Evolutionary conservation across 1,140 invertebrate species (phyloP).

Genomic region (Argopecten irradians): DNA sequence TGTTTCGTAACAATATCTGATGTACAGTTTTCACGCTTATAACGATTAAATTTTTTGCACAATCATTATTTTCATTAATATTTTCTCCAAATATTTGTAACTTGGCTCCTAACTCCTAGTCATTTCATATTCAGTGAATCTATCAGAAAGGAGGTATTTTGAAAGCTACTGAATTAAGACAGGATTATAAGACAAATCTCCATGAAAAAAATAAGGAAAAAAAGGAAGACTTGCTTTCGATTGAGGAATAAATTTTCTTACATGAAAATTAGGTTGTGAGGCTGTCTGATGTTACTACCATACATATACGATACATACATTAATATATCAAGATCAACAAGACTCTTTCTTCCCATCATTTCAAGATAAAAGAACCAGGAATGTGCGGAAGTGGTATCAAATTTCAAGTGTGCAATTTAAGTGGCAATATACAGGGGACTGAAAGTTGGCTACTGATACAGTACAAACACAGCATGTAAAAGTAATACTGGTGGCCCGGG

Average conservation of each 20-base stretch:
- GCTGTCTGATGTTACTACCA: too few species aligned
- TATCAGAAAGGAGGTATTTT: too few species aligned
- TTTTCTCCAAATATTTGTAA: background rate
- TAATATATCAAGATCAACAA: background rate
- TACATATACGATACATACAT: too few species aligned
- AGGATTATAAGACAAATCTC: too few species aligned
- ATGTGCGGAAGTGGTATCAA: background rate
- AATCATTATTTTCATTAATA: background rate
- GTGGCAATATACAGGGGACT: background rate
- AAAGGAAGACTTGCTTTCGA: too few species aligned
- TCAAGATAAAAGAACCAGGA: background rate
- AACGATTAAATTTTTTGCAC: background rate
- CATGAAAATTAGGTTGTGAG: too few species aligned
- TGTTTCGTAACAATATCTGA: background rate
- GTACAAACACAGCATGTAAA: background rate
- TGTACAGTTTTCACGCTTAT: background rate
- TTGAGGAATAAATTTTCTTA: too few species aligned
- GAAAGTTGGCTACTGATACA: background rate
- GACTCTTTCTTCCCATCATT: background rate
- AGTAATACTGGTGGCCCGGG: background rate
- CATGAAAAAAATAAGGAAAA: too few species aligned
- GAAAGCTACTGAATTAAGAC: too few species aligned
- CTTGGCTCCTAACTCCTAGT: too few species aligned
- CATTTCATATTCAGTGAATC: too few species aligned
- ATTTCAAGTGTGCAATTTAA: slow-evolving; percentile 17